phyloP scores from a whole-genome alignment of 2,888 invertebrate species.

The Drosophila nr. medialis region DNA sequence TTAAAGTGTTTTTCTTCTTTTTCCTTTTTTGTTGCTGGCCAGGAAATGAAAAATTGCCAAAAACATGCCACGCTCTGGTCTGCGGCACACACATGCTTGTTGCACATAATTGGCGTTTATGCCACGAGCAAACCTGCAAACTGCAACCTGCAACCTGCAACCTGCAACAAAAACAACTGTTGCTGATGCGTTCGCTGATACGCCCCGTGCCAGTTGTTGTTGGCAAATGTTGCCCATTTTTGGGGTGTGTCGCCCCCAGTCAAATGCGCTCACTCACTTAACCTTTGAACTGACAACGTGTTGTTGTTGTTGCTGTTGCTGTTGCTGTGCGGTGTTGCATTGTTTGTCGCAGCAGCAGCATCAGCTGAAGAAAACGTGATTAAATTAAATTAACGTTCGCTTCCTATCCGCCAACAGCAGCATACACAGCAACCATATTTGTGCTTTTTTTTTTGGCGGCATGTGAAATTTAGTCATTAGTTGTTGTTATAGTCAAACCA shows the following conservation, averaged over 20 bases:
- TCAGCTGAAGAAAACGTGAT: constrained; percentile 68
- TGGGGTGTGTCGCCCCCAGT: constrained; percentile 75
- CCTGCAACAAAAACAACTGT: constrained; percentile 54
- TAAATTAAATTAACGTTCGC: constrained; percentile 78
- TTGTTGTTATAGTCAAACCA: constrained; percentile 71
- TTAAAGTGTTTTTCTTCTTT: constrained; percentile 25
- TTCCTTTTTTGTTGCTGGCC: constrained; percentile 29
- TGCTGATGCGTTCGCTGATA: constrained; percentile 72
- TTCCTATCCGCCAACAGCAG: constrained; percentile 60
- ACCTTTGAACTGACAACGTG: constrained; percentile 75
- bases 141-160: constrained; percentile 32
- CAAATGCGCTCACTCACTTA: constrained; percentile 79
- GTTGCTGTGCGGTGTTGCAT: constrained; percentile 40
- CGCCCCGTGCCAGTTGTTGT: constrained; percentile 59
- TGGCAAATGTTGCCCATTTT: constrained; percentile 54
- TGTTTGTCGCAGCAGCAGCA: constrained; percentile 59
- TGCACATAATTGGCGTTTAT: constrained; percentile 77
- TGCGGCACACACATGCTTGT: constrained; percentile 47
- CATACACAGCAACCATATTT: neutral
- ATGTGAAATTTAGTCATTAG: constrained; percentile 78
- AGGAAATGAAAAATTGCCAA: constrained; percentile 77
- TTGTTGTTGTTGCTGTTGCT: constrained; percentile 23
- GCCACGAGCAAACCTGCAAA: constrained; percentile 70
- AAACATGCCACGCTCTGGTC: constrained; percentile 72
- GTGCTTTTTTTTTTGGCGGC: constrained; percentile 29